Conservation (phyloP, 2,888 invertebrate genomes). For the Tenthredo distinguenda region DNA sequence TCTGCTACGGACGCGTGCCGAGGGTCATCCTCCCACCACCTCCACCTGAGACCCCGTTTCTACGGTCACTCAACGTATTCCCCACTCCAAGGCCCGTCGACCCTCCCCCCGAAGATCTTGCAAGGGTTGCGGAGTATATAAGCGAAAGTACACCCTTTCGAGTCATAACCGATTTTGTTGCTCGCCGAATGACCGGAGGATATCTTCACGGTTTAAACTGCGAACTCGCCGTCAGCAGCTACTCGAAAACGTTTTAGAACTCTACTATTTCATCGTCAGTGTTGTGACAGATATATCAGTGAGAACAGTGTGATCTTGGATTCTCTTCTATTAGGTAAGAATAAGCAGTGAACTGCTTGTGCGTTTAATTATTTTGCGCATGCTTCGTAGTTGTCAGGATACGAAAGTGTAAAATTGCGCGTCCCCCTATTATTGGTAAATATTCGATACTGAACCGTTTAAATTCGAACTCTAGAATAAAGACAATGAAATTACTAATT, state of each 20-base stretch:
- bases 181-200: constrained; percentile 41
- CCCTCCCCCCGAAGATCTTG: constrained; percentile 59
- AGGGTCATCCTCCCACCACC: constrained; percentile 55
- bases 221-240: neutral
- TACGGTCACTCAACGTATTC: constrained; percentile 58
- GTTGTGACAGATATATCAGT: constrained; percentile 64
- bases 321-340: constrained; percentile 63
- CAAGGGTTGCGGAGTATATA: constrained; percentile 69
- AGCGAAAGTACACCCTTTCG: constrained; percentile 61
- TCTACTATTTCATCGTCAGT: constrained; percentile 52
- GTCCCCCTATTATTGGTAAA: neutral
- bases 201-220: constrained; percentile 22
- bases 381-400: neutral
- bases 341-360: neutral
- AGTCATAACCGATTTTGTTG: constrained; percentile 61
- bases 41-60: constrained; percentile 55
- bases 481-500: neutral
- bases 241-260: neutral
- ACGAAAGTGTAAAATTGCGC: neutral
- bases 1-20: constrained; percentile 61
- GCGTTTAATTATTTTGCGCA: neutral
- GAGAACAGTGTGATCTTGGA: constrained; percentile 63
- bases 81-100: constrained; percentile 63
- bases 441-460: neutral
- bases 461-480: neutral